phyloP scores from a whole-genome alignment of 2,888 invertebrate genomes.

The Trachelus stipa region DNA sequence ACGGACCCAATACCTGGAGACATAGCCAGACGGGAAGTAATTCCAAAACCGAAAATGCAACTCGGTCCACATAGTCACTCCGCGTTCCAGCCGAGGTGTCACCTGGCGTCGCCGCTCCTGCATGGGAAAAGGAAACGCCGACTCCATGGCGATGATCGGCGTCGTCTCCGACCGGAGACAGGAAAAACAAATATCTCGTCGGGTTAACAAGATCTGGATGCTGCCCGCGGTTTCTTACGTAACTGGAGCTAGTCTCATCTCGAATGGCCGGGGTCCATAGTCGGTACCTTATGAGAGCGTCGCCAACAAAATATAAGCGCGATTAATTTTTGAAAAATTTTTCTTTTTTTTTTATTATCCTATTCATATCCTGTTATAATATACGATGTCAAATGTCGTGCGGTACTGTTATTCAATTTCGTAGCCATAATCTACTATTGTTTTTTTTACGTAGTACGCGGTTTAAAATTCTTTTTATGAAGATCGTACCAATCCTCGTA shows the following conservation, averaged over 20 bases:
- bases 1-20: too few relatives aligned
- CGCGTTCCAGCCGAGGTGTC: conserved; percentile 13
- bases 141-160: conserved; percentile 27
- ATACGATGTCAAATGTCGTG: too few relatives aligned
- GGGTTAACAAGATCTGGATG: conserved; percentile 53
- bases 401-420: too few relatives aligned
- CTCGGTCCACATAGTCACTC: neutral
- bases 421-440: too few relatives aligned
- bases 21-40: neutral
- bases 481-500: too few relatives aligned
- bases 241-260: conserved; percentile 38
- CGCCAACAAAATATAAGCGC: too few relatives aligned
- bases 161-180: conserved; percentile 21
- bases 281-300: too few relatives aligned
- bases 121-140: neutral
- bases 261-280: neutral
- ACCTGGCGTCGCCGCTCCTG: conserved; percentile 20
- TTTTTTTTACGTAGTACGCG: too few relatives aligned
- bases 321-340: too few relatives aligned
- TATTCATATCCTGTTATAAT: too few relatives aligned
- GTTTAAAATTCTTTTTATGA: too few relatives aligned
- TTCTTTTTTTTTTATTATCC: too few relatives aligned
- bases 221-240: conserved; percentile 48
- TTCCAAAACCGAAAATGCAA: neutral
- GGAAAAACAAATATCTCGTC: conserved; percentile 45